Evolutionary conservation across 2,797 vertebrate species (phyloP).

Genomic region (Hozukius guyotensis): DNA sequence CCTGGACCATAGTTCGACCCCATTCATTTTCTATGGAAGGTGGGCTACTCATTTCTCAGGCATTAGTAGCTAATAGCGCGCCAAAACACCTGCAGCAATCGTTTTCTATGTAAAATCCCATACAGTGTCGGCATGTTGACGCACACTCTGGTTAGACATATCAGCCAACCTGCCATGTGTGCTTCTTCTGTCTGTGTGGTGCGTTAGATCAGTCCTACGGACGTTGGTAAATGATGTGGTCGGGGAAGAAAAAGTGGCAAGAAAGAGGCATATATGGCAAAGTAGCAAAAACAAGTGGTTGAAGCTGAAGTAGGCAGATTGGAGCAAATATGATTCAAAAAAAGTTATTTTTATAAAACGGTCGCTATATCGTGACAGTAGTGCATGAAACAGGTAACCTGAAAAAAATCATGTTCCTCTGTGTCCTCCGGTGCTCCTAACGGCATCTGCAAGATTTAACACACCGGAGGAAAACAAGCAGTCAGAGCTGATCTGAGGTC

Average conservation of each 20-base stretch:
- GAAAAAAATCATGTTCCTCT: no score
- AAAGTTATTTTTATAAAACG: no score
- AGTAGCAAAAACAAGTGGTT: no score
- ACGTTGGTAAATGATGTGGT: background rate
- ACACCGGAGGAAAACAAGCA: no score
- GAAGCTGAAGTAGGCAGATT: accelerated
- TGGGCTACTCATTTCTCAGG: background rate
- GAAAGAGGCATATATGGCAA: background rate
- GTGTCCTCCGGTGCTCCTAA: no score
- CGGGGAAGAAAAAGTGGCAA: background rate
- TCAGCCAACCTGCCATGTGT: background rate
- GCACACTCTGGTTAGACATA: background rate
- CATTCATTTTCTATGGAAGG: background rate
- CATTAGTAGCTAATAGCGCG: background rate
- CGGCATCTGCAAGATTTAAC: accelerated
- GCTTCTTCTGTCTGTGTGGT: background rate
- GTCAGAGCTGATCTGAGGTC: no score
- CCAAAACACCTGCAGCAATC: background rate
- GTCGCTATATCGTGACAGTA: no score
- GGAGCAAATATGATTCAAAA: no score
- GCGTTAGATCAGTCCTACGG: background rate
- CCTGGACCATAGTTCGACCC: background rate
- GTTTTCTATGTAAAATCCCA: background rate
- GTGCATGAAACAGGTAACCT: no score
- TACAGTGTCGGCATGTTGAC: background rate